phyloP scores from a whole-genome alignment of 2,888 invertebrate genomes.

The Lagria hirta region DNA sequence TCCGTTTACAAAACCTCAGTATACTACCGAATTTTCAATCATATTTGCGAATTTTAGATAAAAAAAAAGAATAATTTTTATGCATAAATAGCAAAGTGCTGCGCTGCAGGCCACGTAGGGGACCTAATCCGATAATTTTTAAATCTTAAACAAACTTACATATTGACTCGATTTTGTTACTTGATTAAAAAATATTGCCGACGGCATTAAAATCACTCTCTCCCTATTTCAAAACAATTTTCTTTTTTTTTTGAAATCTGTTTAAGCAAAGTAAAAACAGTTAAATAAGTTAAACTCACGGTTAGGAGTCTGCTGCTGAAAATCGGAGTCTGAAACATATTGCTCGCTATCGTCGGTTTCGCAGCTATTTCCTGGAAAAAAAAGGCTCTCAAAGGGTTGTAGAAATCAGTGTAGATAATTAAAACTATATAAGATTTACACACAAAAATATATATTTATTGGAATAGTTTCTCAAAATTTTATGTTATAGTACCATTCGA shows the following conservation, averaged over 20 bases:
- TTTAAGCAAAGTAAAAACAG: neutral
- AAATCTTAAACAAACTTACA: slow-evolving; percentile 43
- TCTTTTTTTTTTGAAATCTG: neutral
- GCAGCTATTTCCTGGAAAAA: slow-evolving; percentile 55
- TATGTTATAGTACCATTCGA: too few relatives aligned
- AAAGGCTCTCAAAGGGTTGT: slow-evolving; percentile 14
- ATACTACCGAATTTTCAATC: too few relatives aligned
- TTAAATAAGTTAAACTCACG: slow-evolving; percentile 28
- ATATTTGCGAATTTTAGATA: too few relatives aligned
- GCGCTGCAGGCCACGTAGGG: too few relatives aligned
- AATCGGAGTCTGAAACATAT: slow-evolving; percentile 55
- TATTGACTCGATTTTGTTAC: slow-evolving; percentile 39
- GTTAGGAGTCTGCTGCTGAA: slow-evolving; percentile 36
- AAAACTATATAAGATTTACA: too few relatives aligned
- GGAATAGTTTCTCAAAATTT: too few relatives aligned
- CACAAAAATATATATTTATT: too few relatives aligned
- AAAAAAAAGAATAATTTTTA: too few relatives aligned
- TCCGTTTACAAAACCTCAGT: too few relatives aligned
- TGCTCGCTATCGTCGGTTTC: slow-evolving; percentile 59
- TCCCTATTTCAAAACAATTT: slow-evolving; percentile 20
- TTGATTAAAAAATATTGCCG: slow-evolving; percentile 46
- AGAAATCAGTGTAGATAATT: too few relatives aligned
- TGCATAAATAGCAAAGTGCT: too few relatives aligned
- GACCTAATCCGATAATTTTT: slow-evolving; percentile 44
- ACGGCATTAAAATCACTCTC: slow-evolving; percentile 29